These are phyloP conservation scores for Lepidonotus clava DNA, from an alignment of 2,888 invertebrate species.

Conservation along the genomic window DNA sequence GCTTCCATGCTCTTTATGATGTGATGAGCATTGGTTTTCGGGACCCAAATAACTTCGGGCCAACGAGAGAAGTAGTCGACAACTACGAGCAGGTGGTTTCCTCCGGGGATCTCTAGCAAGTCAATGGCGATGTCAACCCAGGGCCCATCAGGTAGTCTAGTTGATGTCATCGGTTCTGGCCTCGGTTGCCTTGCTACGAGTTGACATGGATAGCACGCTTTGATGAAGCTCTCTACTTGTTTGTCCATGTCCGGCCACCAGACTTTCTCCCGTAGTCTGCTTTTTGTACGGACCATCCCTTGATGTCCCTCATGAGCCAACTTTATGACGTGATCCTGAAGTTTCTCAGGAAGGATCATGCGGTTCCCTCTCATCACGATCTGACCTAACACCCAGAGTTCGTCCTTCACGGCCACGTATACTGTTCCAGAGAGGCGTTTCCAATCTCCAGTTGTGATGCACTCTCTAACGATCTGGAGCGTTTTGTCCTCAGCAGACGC, in stretches of 20 bases:
- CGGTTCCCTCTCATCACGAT: conserved; percentile 46
- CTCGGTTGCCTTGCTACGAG: not conserved
- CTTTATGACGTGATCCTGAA: not conserved
- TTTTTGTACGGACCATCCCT: conserved; percentile 49
- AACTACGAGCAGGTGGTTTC: conserved; percentile 42
- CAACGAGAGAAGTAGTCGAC: conserved; percentile 53
- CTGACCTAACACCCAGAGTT: conserved; percentile 37
- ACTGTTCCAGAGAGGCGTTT: not conserved
- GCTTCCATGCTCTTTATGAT: conserved; percentile 15
- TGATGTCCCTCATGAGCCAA: conserved; percentile 58
- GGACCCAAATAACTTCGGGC: conserved; percentile 35
- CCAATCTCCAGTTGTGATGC: conserved; percentile 9
- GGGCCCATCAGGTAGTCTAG: conserved; percentile 43
- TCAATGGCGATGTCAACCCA: conserved; percentile 55
- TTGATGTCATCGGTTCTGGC: conserved; percentile 45
- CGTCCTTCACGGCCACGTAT: conserved; percentile 7
- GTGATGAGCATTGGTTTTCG: not conserved
- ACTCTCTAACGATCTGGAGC: not conserved
- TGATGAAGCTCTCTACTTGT: conserved; percentile 38
- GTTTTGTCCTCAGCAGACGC: not conserved
- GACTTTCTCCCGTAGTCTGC: conserved; percentile 34
- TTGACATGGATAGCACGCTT: conserved; percentile 41
- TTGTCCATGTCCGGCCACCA: conserved; percentile 56
- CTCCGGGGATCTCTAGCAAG: not conserved
- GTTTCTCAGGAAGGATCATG: conserved; percentile 26